A percentile compares a stretch with the other conserved stretches of the same genome.
phyloP scores from a whole-genome alignment of 2,797 vertebrate species.

The Brotula barbata region DNA sequence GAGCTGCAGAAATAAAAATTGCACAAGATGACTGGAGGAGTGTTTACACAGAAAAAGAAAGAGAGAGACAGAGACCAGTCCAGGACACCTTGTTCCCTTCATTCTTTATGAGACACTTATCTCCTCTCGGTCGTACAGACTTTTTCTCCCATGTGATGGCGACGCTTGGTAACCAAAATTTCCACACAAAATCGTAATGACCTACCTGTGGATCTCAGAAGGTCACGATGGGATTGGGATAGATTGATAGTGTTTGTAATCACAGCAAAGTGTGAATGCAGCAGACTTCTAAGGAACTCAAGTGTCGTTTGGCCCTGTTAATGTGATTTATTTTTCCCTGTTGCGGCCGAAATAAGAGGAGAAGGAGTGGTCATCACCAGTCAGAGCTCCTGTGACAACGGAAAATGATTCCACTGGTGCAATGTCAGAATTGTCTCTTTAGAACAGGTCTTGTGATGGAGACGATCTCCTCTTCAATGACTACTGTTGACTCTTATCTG shows the following conservation, averaged over 20 bases:
- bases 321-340: neutral
- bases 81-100: neutral
- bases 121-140: constrained; percentile 9
- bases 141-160: neutral
- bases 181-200: neutral
- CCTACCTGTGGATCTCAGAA: neutral
- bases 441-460: neutral
- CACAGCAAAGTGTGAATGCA: constrained; percentile 4
- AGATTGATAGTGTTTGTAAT: neutral
- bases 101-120: neutral
- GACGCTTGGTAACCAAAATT: neutral
- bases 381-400: too few species aligned
- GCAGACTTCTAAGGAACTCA: constrained; percentile 39
- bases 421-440: neutral
- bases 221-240: too few species aligned
- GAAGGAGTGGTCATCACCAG: neutral
- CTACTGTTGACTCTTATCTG: constrained; percentile 1
- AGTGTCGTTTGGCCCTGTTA: constrained; percentile 18
- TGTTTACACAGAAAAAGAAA: neutral
- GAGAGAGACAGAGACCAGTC: neutral
- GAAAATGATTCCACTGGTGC: neutral
- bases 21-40: neutral
- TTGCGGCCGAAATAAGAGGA: neutral
- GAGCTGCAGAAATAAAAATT: constrained; percentile 63
- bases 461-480: neutral